Conservation (phyloP, 2,113 vertebrate species). For the Mastomys coucha region DNA sequence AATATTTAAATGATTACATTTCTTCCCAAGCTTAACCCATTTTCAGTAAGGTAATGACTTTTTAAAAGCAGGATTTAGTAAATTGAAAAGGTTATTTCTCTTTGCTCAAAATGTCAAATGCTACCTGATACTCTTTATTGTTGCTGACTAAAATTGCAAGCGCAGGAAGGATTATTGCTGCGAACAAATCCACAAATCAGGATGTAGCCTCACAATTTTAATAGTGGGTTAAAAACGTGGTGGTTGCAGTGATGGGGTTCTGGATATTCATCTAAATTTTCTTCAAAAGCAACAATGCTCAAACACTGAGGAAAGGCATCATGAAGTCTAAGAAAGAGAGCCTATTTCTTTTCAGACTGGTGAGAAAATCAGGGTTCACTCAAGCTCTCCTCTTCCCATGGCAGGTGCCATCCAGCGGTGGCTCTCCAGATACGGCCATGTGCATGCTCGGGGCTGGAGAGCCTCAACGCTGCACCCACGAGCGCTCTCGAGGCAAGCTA, state of each 20-base stretch:
- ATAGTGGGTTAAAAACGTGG: background rate
- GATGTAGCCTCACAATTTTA: slow-evolving; percentile 41
- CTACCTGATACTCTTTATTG: slow-evolving; percentile 66
- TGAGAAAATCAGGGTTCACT: background rate
- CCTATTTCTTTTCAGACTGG: background rate
- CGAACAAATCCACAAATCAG: slow-evolving; percentile 57
- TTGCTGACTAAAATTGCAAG: slow-evolving; percentile 55
- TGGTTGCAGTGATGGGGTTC: background rate
- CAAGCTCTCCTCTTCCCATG: background rate
- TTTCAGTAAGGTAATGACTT: slow-evolving; percentile 73
- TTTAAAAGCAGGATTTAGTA: slow-evolving; percentile 77
- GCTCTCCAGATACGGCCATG: background rate
- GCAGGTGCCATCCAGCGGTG: rapidly evolving
- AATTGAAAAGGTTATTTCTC: slow-evolving; percentile 75
- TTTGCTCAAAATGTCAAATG: slow-evolving; percentile 70
- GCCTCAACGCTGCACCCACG: too few species aligned
- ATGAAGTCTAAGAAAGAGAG: background rate
- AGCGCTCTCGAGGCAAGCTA: background rate
- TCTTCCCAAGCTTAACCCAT: slow-evolving; percentile 71
- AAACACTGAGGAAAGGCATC: background rate
- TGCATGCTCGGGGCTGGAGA: too few species aligned
- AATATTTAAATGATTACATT: slow-evolving; percentile 69
- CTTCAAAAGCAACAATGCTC: background rate
- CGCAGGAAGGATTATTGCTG: slow-evolving; percentile 53
- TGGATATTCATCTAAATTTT: background rate